phyloP scores from a whole-genome alignment of 2,113 vertebrate genomes.

The Lepisosteus osseus region DNA sequence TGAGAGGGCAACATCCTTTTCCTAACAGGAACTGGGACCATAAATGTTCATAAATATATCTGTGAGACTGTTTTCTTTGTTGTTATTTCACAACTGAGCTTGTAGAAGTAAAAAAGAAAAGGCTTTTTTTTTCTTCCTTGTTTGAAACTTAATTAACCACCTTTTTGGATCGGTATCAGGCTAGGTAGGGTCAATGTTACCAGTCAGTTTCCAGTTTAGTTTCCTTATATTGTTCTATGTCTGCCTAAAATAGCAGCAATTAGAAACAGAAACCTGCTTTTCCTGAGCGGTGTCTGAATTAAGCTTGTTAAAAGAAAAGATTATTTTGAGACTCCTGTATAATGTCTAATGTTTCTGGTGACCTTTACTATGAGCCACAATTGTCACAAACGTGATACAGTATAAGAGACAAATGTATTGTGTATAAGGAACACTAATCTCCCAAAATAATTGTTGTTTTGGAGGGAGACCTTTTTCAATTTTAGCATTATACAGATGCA shows the following conservation, averaged over 20 bases:
- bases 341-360: too few relatives aligned
- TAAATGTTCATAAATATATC: conserved; percentile 25
- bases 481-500: too few relatives aligned
- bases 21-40: conserved; percentile 16
- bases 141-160: neutral
- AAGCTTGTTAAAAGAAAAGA: neutral
- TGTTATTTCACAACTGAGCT: neutral
- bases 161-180: neutral
- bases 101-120: neutral
- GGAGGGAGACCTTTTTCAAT: too few relatives aligned
- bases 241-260: conserved; percentile 35
- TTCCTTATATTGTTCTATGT: conserved; percentile 40
- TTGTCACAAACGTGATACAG: neutral
- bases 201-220: conserved; percentile 19
- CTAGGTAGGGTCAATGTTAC: conserved; percentile 4
- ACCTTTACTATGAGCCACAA: neutral
- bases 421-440: too few relatives aligned
- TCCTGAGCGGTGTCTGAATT: neutral
- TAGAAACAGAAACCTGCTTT: conserved; percentile 15
- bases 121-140: neutral
- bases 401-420: too few relatives aligned
- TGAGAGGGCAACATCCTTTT: conserved; percentile 25
- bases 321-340: neutral
- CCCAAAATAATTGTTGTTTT: too few relatives aligned
- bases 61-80: neutral